Evolutionary conservation across 2,888 invertebrate species (phyloP), one percentile per base, ranked within the genome.

Genomic region (Spisula subtruncata): DNA sequence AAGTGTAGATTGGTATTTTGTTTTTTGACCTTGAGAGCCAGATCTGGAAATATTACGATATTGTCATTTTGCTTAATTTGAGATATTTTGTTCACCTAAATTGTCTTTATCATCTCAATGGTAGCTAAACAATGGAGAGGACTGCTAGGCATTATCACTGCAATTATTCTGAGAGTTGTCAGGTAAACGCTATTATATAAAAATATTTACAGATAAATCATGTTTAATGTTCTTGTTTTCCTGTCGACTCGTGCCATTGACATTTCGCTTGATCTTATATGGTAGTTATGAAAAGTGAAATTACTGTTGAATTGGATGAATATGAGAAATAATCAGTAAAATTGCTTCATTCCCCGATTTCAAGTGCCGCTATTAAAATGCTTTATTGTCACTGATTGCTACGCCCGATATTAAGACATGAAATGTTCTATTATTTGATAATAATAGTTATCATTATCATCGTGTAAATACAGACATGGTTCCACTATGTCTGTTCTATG

Each of bases 401-500:
- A 32, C 0, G 66, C 12, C 18, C 18, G 29, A 71, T 85, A 79
- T 85, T 10, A 56, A 79, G 56, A 80, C 41, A 32, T n/a, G 80
- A 85, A 80, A 81, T 48, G 41, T 25, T 25, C 5, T 75, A 80
- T 56, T 54, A 56, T 54, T 79, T 60, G 41, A 79, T 79, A 85
- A 48, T 35, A 46, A 25, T 79, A 1, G 56, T 12, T 79, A 75
- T 48, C 41, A 79, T 85, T 85, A 85, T 85, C 85, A 51, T 54
- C 46, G 51, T 85, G 41, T 54, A 85, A 85, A 85, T 80, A 85
- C 46, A 85, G 80, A 56, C 29, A 10, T 6, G 85, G 85, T 85
- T 85, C 85, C 79, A 35, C 0, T 1, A 12, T 56, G 85, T 85
- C 85, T 85, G 56, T 12, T 12, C 48, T 46, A 12, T 25, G 20